Conservation (phyloP, 1,140 invertebrate genomes). For the Manduca sexta region DNA sequence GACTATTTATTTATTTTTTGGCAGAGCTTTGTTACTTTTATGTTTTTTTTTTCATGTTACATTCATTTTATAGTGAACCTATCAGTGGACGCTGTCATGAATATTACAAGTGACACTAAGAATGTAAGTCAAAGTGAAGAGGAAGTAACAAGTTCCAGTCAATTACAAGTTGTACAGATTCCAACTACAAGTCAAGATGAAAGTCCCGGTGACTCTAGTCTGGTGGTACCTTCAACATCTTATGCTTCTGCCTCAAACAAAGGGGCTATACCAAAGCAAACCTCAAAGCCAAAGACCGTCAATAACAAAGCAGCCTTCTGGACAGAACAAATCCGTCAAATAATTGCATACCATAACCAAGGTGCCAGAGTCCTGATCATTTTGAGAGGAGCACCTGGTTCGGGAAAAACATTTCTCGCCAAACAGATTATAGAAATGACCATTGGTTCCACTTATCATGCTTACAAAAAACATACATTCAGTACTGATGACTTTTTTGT, state of each 20-base stretch:
- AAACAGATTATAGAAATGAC: conserved; percentile 70
- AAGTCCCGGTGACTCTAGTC: too few relatives aligned
- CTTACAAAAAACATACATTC: conserved; percentile 73
- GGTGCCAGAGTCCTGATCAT: conserved; percentile 79
- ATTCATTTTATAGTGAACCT: conserved; percentile 32
- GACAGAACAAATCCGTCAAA: conserved; percentile 28
- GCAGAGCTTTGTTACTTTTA: too few relatives aligned
- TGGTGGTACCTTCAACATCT: neutral
- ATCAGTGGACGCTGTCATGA: conserved; percentile 47
- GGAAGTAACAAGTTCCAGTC: too few relatives aligned
- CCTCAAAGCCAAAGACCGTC: neutral
- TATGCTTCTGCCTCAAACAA: conserved; percentile 23
- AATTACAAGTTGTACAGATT: too few relatives aligned
- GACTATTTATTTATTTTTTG: too few relatives aligned
- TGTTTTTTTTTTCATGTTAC: too few relatives aligned
- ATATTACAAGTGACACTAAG: conserved; percentile 31
- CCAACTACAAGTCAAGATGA: neutral
- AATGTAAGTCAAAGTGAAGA: neutral
- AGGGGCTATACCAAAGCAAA: conserved; percentile 22
- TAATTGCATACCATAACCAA: conserved; percentile 39
- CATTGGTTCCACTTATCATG: conserved; percentile 26
- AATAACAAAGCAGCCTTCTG: conserved; percentile 14
- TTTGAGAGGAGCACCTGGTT: conserved; percentile 85
- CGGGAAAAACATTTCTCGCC: conserved; percentile 86
- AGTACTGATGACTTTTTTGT: conserved; percentile 86